These are phyloP conservation scores for Leucophora obtusa DNA, from an alignment of 2,888 invertebrate genomes.

Conservation along the genomic window DNA sequence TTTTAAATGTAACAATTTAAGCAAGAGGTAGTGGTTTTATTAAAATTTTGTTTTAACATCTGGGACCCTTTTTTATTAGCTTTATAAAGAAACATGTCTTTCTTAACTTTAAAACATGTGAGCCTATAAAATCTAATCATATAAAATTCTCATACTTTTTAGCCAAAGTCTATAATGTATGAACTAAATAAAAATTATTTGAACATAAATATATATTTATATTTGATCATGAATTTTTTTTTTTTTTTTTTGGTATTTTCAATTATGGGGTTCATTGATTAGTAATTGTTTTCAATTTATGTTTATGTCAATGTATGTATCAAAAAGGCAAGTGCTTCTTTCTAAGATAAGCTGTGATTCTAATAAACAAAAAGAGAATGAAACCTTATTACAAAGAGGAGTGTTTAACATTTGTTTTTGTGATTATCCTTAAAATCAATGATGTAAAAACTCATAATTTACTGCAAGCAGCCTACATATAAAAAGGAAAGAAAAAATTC, in stretches of 20 bases:
- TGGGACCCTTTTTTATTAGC: too few species aligned
- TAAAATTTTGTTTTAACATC: too few species aligned
- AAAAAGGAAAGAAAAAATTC: neutral
- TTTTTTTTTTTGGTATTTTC: constrained; percentile 45
- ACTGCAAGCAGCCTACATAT: neutral
- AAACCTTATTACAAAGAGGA: too few species aligned
- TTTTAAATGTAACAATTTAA: too few species aligned
- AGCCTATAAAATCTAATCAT: too few species aligned
- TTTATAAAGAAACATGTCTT: too few species aligned
- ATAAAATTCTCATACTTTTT: too few species aligned
- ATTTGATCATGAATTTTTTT: constrained; percentile 26
- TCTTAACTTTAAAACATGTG: too few species aligned
- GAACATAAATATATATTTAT: neutral
- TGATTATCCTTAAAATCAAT: constrained; percentile 44
- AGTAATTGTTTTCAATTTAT: constrained; percentile 43
- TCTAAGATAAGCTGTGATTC: neutral
- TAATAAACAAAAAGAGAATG: neutral
- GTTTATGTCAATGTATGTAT: constrained; percentile 21
- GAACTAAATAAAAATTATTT: neutral
- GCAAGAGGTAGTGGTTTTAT: too few species aligned
- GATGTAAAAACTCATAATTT: constrained; percentile 42
- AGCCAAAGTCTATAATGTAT: neutral
- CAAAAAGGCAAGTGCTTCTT: constrained; percentile 10
- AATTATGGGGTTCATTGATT: constrained; percentile 55
- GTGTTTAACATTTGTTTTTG: constrained; percentile 21